Percentiles rank a stretch among this genome's conserved stretches.
phyloP scores from a whole-genome alignment of 1,140 invertebrate genomes.

The Diabrotica virgifera region DNA sequence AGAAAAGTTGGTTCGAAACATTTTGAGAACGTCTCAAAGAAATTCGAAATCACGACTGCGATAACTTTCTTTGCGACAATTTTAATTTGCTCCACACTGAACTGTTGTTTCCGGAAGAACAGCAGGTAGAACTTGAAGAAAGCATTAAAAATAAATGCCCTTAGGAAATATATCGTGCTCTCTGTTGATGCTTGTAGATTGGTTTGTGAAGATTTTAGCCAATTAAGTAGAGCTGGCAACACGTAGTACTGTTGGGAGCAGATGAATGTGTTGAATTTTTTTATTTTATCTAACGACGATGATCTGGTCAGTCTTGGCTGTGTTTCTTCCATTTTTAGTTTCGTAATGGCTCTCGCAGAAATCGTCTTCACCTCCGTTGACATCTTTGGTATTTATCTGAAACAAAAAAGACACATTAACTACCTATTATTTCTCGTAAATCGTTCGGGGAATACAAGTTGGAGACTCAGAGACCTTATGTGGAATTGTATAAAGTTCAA shows the following conservation, averaged over 20 bases:
- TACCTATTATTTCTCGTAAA: too few species aligned
- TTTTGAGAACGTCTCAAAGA: slow-evolving; percentile 9
- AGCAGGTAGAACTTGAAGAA: slow-evolving; percentile 7
- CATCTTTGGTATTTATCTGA: background rate
- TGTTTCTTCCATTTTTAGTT: slow-evolving; percentile 28
- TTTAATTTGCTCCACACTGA: background rate
- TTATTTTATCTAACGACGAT: slow-evolving; percentile 41
- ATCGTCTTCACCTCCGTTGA: background rate
- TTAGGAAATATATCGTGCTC: slow-evolving; percentile 35
- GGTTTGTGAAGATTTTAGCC: slow-evolving; percentile 37
- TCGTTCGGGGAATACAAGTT: too few species aligned
- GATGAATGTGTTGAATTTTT: slow-evolving; percentile 41
- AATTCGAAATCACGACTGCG: slow-evolving; percentile 3
- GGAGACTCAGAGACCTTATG: too few species aligned
- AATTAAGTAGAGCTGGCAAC: slow-evolving; percentile 39
- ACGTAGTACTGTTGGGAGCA: slow-evolving; percentile 42
- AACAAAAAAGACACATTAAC: background rate
- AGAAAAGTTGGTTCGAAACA: slow-evolving; percentile 15
- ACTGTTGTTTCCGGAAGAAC: background rate
- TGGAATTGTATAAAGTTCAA: too few species aligned
- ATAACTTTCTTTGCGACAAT: background rate
- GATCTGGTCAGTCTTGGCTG: slow-evolving; percentile 29
- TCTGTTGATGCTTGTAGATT: slow-evolving; percentile 33
- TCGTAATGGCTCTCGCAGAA: slow-evolving; percentile 18
- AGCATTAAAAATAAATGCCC: slow-evolving; percentile 30